Conservation (phyloP, 2,888 invertebrate genomes). For the Melipona bicolor region DNA sequence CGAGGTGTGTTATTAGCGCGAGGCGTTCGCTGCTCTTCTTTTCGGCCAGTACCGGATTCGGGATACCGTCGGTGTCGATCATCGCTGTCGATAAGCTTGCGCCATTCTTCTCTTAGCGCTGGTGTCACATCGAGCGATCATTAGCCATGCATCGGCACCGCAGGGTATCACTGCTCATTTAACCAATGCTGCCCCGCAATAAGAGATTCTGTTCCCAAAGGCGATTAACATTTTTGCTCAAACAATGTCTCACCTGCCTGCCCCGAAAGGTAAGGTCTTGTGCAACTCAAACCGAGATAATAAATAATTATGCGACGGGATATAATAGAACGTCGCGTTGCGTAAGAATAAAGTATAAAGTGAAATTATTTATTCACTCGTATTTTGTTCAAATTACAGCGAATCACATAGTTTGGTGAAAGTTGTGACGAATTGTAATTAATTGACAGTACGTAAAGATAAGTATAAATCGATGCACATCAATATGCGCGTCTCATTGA, state of each 20-base stretch:
- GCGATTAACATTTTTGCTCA: conserved; percentile 20
- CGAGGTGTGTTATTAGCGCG: conserved; percentile 69
- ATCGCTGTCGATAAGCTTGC: conserved; percentile 52
- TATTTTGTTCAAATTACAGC: not conserved
- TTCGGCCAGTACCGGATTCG: conserved; percentile 57
- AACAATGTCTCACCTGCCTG: conserved; percentile 5
- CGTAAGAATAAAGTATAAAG: not conserved
- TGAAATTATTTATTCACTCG: not conserved
- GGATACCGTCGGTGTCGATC: conserved; percentile 65
- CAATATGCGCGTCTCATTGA: not conserved
- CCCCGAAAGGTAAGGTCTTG: not conserved
- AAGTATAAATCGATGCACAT: not conserved
- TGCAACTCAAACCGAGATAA: not conserved
- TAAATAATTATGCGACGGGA: not conserved
- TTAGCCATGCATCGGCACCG: conserved; percentile 34
- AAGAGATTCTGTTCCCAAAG: not conserved
- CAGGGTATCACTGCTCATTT: conserved; percentile 21
- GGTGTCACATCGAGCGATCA: conserved; percentile 37
- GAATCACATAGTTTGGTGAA: not conserved
- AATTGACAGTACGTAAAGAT: not conserved
- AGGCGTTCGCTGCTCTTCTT: conserved; percentile 66
- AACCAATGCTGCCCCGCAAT: conserved; percentile 8
- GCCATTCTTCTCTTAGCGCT: conserved; percentile 8
- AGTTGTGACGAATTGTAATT: not conserved
- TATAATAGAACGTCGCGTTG: not conserved